Conservation (phyloP, 2,888 invertebrate species). For the Apotomis capreana region DNA sequence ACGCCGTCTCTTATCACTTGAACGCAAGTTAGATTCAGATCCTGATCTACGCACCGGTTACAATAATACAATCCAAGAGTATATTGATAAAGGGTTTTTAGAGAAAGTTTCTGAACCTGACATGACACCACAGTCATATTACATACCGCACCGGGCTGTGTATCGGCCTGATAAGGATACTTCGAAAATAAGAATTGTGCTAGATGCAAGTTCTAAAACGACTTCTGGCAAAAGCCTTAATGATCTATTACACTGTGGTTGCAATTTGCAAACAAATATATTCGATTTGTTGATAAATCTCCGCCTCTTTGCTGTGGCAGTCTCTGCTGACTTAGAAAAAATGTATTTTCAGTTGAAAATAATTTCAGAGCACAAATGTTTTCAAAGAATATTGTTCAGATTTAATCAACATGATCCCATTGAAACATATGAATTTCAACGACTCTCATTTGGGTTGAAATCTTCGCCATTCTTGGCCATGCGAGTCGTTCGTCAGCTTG, state of each 20-base stretch:
- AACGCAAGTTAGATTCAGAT: too few species aligned
- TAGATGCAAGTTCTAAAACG: background rate
- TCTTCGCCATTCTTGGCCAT: constrained; percentile 42
- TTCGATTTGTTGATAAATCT: constrained; percentile 11
- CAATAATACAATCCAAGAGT: too few species aligned
- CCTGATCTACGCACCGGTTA: too few species aligned
- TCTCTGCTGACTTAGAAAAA: constrained; percentile 37
- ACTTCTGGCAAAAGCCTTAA: constrained; percentile 1
- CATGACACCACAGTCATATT: too few species aligned
- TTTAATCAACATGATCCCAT: background rate
- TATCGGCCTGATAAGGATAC: too few species aligned
- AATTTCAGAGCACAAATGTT: constrained; percentile 14
- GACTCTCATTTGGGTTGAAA: constrained; percentile 20
- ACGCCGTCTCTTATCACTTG: too few species aligned
- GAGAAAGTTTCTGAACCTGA: too few species aligned
- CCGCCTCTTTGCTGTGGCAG: constrained; percentile 23
- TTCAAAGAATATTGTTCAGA: constrained; percentile 21
- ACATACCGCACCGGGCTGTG: too few species aligned
- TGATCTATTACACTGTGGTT: background rate
- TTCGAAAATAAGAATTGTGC: background rate
- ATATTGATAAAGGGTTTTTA: too few species aligned
- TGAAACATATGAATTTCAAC: constrained; percentile 14
- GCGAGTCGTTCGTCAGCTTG: constrained; percentile 40
- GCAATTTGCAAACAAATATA: background rate
- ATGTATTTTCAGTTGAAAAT: constrained; percentile 40